These are phyloP conservation scores for Mythimna lalbum DNA, from an alignment of 2,888 invertebrate genomes.

Conservation along the genomic window DNA sequence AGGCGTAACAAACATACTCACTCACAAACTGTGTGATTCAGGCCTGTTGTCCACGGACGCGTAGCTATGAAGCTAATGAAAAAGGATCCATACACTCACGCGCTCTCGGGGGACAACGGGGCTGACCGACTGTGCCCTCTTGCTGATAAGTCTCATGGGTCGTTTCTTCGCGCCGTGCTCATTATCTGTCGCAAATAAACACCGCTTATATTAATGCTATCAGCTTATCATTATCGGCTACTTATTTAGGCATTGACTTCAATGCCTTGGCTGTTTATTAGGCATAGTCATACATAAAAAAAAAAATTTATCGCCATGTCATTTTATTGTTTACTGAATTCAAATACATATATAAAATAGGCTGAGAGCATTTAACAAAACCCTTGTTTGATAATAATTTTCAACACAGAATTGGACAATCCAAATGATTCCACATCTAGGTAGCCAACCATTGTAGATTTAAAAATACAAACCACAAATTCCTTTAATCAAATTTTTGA, in stretches of 20 bases:
- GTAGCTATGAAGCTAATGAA: background rate
- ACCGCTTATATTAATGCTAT: conserved; percentile 46
- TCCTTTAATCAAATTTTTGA: background rate
- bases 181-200: conserved; percentile 55
- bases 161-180: conserved; percentile 63
- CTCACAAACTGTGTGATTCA: too few species aligned
- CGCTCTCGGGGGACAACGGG: conserved; percentile 65
- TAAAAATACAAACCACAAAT: background rate
- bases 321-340: conserved; percentile 11
- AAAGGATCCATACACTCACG: conserved; percentile 55
- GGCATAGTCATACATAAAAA: conserved; percentile 17
- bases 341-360: background rate
- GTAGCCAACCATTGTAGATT: background rate
- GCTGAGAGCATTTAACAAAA: background rate
- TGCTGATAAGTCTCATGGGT: conserved; percentile 58
- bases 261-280: conserved; percentile 21
- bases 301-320: conserved; percentile 5
- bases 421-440: background rate
- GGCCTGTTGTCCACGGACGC: too few species aligned
- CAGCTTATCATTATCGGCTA: conserved; percentile 48
- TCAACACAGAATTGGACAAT: background rate
- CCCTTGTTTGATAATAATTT: background rate
- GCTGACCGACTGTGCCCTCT: conserved; percentile 75
- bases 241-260: conserved; percentile 39
- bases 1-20: too few species aligned